A percentile compares a stretch with the other conserved stretches of the same genome.
phyloP scores from a whole-genome alignment of 2,797 vertebrate genomes.

The Pseudochirops corinnae region DNA sequence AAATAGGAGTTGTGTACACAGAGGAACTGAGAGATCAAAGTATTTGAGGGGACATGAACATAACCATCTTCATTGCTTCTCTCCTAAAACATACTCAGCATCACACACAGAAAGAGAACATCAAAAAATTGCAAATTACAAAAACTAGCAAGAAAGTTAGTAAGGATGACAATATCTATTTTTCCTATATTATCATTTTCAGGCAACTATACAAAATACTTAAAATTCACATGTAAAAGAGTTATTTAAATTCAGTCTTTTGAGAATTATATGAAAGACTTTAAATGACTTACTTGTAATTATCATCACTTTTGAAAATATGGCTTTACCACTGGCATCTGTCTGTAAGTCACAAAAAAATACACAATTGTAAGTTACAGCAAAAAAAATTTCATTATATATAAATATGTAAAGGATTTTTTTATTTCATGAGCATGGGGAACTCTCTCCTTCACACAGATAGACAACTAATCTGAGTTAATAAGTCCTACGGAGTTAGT shows the following conservation, averaged over 20 bases:
- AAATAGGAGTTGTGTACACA: not conserved
- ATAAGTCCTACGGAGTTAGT: not conserved
- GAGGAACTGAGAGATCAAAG: not conserved
- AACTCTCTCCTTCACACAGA: not conserved
- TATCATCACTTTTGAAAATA: conserved; percentile 99
- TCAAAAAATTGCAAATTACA: not conserved
- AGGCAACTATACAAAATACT: conserved; percentile 36
- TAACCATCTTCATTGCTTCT: not conserved
- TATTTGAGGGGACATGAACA: not conserved
- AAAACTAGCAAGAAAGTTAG: not conserved
- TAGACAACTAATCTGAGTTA: not conserved
- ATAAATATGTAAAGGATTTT: not conserved
- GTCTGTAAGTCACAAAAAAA: conserved; percentile 88
- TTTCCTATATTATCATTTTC: conserved; percentile 42
- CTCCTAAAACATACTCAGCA: not conserved
- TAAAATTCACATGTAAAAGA: conserved; percentile 19
- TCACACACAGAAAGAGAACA: conserved; percentile 27
- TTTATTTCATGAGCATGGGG: not conserved
- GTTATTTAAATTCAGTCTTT: conserved; percentile 47
- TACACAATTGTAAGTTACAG: conserved; percentile 54
- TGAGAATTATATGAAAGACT: conserved; percentile 43
- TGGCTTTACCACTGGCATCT: conserved; percentile 95
- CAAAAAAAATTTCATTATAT: conserved; percentile 7
- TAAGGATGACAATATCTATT: not conserved
- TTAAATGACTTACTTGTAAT: conserved; percentile 94